Evolutionary conservation across 2,888 invertebrate species (phyloP).

Genomic region (Stratiomys singularior): DNA sequence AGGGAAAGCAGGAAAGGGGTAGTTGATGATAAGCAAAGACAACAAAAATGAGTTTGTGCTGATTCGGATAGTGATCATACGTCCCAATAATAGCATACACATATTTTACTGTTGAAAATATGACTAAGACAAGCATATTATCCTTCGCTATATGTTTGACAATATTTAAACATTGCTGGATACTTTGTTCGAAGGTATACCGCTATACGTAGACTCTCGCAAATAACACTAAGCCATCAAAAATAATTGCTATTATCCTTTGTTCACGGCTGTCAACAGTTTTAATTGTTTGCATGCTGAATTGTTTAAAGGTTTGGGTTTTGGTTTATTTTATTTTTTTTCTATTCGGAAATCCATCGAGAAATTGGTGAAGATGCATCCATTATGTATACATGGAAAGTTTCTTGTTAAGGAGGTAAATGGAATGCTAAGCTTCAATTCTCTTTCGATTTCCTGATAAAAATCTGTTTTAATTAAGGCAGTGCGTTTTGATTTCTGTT

Average conservation of each 20-base stretch:
- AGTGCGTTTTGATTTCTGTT: background rate
- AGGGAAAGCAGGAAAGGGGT: too few species aligned
- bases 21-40: too few species aligned
- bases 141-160: background rate
- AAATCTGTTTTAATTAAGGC: slow-evolving; percentile 8
- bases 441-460: background rate
- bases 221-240: background rate
- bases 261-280: background rate
- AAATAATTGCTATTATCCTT: background rate
- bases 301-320: too few species aligned
- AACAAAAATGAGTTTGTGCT: background rate
- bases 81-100: background rate
- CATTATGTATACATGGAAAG: background rate
- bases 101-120: background rate
- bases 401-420: background rate
- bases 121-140: slow-evolving; percentile 11
- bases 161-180: background rate
- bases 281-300: slow-evolving; percentile 2
- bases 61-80: background rate
- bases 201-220: background rate
- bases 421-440: background rate
- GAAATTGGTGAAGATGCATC: background rate
- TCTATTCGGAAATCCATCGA: background rate
- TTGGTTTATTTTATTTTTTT: too few species aligned
- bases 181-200: background rate